Conservation (phyloP, 2,797 vertebrate species). For the Myotis myotis region DNA sequence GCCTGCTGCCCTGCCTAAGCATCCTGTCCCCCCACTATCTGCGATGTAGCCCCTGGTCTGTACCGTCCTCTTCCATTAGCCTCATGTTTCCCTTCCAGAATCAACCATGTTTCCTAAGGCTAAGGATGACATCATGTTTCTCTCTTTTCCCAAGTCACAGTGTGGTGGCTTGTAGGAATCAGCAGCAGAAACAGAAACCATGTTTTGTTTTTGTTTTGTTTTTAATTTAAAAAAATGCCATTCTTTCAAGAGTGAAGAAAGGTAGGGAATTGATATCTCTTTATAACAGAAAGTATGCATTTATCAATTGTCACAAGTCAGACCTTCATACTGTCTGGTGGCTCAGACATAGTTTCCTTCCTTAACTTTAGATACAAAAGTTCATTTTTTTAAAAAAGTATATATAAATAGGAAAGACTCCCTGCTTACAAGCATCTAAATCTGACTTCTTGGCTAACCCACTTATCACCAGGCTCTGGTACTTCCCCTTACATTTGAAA, state of each 20-base stretch:
- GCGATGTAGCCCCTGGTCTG: fast-evolving
- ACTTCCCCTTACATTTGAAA: conserved; percentile 54
- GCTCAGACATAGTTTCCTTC: not conserved
- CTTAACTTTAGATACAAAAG: not conserved
- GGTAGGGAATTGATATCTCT: not conserved
- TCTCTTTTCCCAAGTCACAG: not conserved
- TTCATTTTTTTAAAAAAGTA: not conserved
- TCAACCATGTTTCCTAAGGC: not conserved
- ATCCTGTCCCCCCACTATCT: fast-evolving
- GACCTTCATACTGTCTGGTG: not conserved
- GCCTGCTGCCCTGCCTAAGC: fast-evolving
- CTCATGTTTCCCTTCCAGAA: not conserved
- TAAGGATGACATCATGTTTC: not conserved
- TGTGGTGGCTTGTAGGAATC: not conserved
- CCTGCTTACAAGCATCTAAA: not conserved
- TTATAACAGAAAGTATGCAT: not conserved
- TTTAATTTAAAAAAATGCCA: not conserved
- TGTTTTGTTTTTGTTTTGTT: not conserved
- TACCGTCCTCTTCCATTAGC: not conserved
- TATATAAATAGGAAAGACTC: not conserved
- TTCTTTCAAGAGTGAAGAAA: not conserved
- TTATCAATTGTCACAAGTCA: not conserved
- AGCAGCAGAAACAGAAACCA: not conserved
- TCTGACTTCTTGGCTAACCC: not conserved
- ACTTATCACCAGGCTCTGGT: not conserved